Conservation (phyloP, 2,797 vertebrate genomes). For the Siniperca scherzeri region DNA sequence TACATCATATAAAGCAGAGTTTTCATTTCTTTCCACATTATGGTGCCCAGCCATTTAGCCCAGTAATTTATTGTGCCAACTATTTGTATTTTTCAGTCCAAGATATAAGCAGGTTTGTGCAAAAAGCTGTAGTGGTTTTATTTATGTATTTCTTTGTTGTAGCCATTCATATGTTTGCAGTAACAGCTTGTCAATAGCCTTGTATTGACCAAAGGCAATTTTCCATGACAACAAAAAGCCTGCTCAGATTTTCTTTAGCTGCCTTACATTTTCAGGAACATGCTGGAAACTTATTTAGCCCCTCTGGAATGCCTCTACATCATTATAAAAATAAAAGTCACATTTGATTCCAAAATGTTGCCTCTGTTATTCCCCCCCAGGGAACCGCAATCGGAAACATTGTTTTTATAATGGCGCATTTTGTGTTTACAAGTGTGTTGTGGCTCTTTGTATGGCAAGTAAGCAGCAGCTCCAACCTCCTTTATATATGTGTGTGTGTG, state of each 20-base stretch:
- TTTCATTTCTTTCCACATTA: conserved; percentile 55
- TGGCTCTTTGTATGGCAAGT: conserved; percentile 52
- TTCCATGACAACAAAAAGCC: conserved; percentile 54
- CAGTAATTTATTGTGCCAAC: conserved; percentile 38
- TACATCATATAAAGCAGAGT: conserved; percentile 58
- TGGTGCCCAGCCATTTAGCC: conserved; percentile 47
- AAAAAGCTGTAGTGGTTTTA: conserved; percentile 41
- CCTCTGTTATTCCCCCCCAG: conserved; percentile 55
- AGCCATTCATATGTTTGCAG: conserved; percentile 58
- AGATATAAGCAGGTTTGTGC: conserved; percentile 42
- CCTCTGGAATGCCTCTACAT: conserved; percentile 56
- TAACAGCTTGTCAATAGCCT: conserved; percentile 60
- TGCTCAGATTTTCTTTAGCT: conserved; percentile 50
- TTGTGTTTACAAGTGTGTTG: conserved; percentile 75
- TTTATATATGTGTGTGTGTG: conserved; percentile 16
- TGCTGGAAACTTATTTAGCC: conserved; percentile 60
- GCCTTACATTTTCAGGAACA: conserved; percentile 56
- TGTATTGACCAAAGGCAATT: conserved; percentile 72
- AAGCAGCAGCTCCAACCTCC: conserved; percentile 58
- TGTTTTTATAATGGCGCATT: conserved; percentile 70
- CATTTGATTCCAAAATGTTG: conserved; percentile 65
- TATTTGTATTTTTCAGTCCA: conserved; percentile 50
- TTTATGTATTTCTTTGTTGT: conserved; percentile 56
- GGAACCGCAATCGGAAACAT: conserved; percentile 70
- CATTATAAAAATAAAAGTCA: conserved; percentile 67